Conservation (phyloP, 1,140 invertebrate species). For the Pseudomyrmex flavicornis region DNA sequence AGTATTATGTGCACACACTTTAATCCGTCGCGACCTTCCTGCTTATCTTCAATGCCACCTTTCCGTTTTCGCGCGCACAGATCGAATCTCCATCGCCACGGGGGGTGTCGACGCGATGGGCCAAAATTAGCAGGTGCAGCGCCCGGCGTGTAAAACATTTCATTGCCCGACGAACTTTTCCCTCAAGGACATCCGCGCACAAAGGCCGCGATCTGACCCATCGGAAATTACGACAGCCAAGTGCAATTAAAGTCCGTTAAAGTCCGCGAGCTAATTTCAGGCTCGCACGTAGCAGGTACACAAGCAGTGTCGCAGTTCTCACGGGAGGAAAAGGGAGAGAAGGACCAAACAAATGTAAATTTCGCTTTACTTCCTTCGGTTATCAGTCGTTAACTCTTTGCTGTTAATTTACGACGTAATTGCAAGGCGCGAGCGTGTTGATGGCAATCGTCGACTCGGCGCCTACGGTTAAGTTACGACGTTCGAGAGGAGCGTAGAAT, state of each 20-base stretch:
- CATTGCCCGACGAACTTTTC: background rate
- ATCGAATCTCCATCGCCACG: slow-evolving; percentile 52
- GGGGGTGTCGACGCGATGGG: slow-evolving; percentile 43
- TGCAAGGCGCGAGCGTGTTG: no score
- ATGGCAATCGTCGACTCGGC: no score
- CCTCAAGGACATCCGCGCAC: slow-evolving; percentile 22
- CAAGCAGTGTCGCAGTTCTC: background rate
- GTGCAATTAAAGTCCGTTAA: slow-evolving; percentile 6
- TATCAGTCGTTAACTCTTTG: no score
- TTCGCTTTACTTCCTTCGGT: no score
- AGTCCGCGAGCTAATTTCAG: background rate
- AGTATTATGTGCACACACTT: slow-evolving; percentile 14
- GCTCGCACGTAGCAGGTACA: background rate
- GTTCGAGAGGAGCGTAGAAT: slow-evolving; percentile 24
- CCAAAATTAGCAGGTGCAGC: slow-evolving; percentile 55
- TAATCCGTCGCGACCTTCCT: slow-evolving; percentile 50
- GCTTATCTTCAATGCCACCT: slow-evolving; percentile 56
- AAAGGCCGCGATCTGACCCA: background rate
- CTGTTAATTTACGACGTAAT: no score
- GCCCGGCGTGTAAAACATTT: slow-evolving; percentile 39
- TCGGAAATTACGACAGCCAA: slow-evolving; percentile 27
- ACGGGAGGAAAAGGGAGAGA: background rate
- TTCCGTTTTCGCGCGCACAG: slow-evolving; percentile 13
- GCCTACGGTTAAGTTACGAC: background rate
- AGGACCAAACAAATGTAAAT: background rate